Base-by-base conservation (phyloP, 2,888 invertebrate genomes). In the Hydraecia micacea region DNA sequence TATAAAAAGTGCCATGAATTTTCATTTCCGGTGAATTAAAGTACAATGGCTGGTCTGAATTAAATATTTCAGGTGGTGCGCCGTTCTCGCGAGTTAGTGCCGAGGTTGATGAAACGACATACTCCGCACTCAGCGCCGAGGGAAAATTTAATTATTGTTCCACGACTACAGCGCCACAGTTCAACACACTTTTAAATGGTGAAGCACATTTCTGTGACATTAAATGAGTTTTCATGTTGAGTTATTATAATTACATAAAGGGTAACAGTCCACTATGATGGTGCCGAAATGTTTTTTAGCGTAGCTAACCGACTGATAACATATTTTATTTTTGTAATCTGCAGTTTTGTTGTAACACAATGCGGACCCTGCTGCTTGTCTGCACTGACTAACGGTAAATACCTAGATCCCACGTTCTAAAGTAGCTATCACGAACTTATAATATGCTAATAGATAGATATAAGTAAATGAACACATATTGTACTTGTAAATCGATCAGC, bases 71-170 rank as follows among this genome's bases (percentile, higher is more conserved):
- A 95, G 95, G 94, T 95, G 93, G 91, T 90, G 93, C 91, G 93
- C 91, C 90, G 91, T 91, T 91, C 88, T 91, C 91, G 91, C 93
- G 93, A 95, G 94, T 94, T 93, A 93, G 95, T 91, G 93, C 92
- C 89, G 92, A 93, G 94, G 93, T 95, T 95, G 95, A 94, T 95
- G 95, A 94, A 95, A 95, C 94, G 94, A 93, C 95, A 94, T 93
- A 93, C 93, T 94, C 93, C 91, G 92, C 94, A 92, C 94, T 94
- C 93, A 91, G 92, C 91, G 94, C 91, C 91, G 92, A 91, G 93
- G 91, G 94, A 94, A 95, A 95, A 96, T 96, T 95, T 96, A 95
- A 96, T 96, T 95, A 96, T 96, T 95, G 94, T 95, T 95, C 92
- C 93, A 93, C 92, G 90, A 93, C 93, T 93, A 91, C 91, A 91